Percentiles rank a stretch among this genome's conserved stretches.
These are phyloP conservation scores for Monopterus albus DNA, from an alignment of 2,113 vertebrate genomes.

Conservation along the genomic window DNA sequence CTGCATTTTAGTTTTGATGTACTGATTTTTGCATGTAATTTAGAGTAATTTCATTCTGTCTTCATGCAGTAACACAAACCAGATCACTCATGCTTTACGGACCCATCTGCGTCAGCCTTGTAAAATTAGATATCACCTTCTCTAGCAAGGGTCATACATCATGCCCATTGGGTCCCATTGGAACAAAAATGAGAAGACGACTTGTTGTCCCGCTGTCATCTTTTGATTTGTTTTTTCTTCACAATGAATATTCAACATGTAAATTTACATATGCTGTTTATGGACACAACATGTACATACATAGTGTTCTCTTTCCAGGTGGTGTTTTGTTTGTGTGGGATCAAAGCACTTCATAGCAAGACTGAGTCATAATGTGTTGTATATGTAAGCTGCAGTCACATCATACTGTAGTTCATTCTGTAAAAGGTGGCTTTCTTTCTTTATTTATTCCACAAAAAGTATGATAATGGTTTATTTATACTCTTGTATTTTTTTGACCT, in stretches of 20 bases:
- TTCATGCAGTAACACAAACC: slow-evolving; percentile 52
- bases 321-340: slow-evolving; percentile 62
- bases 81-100: slow-evolving; percentile 71
- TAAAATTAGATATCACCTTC: slow-evolving; percentile 71
- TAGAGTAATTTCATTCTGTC: slow-evolving; percentile 67
- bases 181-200: slow-evolving; percentile 70
- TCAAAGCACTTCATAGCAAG: slow-evolving; percentile 59
- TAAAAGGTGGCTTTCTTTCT: slow-evolving; percentile 38
- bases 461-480: slow-evolving; percentile 32
- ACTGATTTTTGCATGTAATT: slow-evolving; percentile 69
- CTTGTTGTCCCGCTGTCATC: slow-evolving; percentile 58
- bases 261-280: slow-evolving; percentile 44
- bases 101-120: slow-evolving; percentile 69
- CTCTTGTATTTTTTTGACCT: slow-evolving; percentile 81
- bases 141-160: slow-evolving; percentile 76
- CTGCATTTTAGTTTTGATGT: slow-evolving; percentile 59
- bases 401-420: slow-evolving; percentile 41
- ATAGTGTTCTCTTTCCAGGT: slow-evolving; percentile 55
- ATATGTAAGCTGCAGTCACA: slow-evolving; percentile 49
- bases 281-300: slow-evolving; percentile 39
- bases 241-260: slow-evolving; percentile 60
- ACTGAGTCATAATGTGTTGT: slow-evolving; percentile 56
- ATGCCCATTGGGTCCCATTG: slow-evolving; percentile 64
- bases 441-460: neutral
- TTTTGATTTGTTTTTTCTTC: slow-evolving; percentile 31